Evolutionary conservation across 2,888 invertebrate species (phyloP).

Genomic region (Belgica antarctica): DNA sequence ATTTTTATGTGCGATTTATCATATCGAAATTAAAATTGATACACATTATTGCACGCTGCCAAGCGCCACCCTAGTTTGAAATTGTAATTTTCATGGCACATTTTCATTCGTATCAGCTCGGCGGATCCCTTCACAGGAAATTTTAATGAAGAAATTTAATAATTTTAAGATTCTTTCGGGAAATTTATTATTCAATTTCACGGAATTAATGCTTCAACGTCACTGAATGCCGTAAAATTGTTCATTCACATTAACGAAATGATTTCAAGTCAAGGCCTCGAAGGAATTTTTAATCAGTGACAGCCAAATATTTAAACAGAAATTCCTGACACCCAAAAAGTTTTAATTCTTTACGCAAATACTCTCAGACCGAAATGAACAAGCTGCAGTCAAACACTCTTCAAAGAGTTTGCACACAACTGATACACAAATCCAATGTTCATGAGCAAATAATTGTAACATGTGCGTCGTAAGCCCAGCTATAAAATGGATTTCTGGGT

Average conservation of each 20-base stretch:
- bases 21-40: slow-evolving; percentile 36
- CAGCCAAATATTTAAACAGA: slow-evolving; percentile 32
- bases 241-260: too few species aligned
- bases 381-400: background rate
- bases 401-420: slow-evolving; percentile 24
- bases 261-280: background rate
- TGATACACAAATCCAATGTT: slow-evolving; percentile 29
- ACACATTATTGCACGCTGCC: slow-evolving; percentile 19
- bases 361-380: background rate
- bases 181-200: slow-evolving; percentile 39
- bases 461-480: slow-evolving; percentile 36
- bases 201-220: slow-evolving; percentile 36
- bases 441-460: slow-evolving; percentile 43
- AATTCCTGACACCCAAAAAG: background rate
- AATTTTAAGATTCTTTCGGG: slow-evolving; percentile 26
- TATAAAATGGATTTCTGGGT: too few species aligned
- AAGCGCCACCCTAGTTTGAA: slow-evolving; percentile 15
- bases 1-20: slow-evolving; percentile 38
- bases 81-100: slow-evolving; percentile 7
- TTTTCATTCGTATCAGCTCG: slow-evolving; percentile 21
- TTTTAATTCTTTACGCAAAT: slow-evolving; percentile 27
- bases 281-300: slow-evolving; percentile 36
- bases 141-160: slow-evolving; percentile 23
- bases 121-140: background rate
- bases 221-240: background rate